Evolutionary conservation across 2,113 vertebrate genomes (phyloP), one percentile per base, ranked within the genome.

Genomic region (Indicator maculatus): DNA sequence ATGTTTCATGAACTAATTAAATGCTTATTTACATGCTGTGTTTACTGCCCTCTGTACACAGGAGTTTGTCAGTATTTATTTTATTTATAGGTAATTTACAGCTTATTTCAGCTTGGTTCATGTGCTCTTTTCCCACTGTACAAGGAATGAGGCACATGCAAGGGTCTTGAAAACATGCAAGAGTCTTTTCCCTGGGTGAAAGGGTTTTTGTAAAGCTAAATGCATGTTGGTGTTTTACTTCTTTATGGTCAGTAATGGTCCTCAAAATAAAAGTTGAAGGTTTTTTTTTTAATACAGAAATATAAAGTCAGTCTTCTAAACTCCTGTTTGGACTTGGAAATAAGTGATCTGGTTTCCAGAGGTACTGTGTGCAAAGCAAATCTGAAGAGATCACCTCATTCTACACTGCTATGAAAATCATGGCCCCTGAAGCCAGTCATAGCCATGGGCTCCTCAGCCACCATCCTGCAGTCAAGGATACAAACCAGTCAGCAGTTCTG

Each of bases 1-100:
- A 83, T 85, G 67, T 52, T 59, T 83, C 90, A 82, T 84, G 86
- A 91, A 78, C 92, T 92, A 96, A 96, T 96, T 94, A 94, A 95
- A 87, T 92, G 55, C 82, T 96, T 94, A 93, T 74, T 96, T 96
- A 91, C 84, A 89, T 81, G 87, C 79, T 71, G 15, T 88, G 50
- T 88, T 93, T 95, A 78, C 76, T 91, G 58, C 89, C 33, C 73
- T 89, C 39, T 83, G 8, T 55, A 61, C 72, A 39, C 64, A 45
- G 59, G 53, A 70, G 67, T 6, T 92, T 90, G 89, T 89, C 88
- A 89, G 66, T 65, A 67, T 86, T 86, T 23, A 7, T 69, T 88
- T 78, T 70, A 72, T 56, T 44, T 86, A 36, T 59, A 95, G 76
- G 76, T 93, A 88, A 84, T 86, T 86, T 88, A 65, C 47, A 75